Conservation (phyloP, 2,113 vertebrate genomes). For the Tinamus guttatus region DNA sequence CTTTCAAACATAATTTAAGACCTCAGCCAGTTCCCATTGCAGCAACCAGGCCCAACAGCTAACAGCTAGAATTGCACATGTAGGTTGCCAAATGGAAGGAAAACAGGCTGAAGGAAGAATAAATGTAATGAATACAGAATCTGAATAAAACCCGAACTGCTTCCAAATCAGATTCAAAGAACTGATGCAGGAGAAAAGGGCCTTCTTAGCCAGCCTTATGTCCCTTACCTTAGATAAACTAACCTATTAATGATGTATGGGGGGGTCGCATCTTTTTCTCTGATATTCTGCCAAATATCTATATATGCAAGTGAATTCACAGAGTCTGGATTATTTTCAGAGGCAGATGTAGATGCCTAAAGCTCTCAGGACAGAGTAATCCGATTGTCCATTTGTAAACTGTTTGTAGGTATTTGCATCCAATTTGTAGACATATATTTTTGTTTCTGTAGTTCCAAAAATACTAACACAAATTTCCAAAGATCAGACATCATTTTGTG, state of each 20-base stretch:
- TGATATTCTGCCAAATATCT: conserved; percentile 26
- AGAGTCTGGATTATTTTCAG: conserved; percentile 23
- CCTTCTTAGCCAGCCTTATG: not conserved
- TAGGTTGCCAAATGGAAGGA: conserved; percentile 48
- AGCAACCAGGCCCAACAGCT: conserved; percentile 20
- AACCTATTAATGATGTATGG: not conserved
- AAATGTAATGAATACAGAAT: not conserved
- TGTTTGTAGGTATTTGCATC: not conserved
- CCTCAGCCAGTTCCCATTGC: conserved; percentile 11
- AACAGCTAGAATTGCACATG: conserved; percentile 18
- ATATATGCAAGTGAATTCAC: not conserved
- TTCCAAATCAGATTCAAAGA: conserved; percentile 50
- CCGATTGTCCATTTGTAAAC: not conserved
- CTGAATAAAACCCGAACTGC: not conserved
- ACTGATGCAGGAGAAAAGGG: not conserved
- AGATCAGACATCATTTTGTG: not conserved
- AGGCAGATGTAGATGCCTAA: not conserved
- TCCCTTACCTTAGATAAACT: conserved; percentile 44
- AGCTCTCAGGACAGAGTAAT: conserved; percentile 1
- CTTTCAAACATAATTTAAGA: conserved; percentile 60
- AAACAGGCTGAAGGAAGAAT: conserved; percentile 25
- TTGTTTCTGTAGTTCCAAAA: not conserved
- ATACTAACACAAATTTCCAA: not conserved
- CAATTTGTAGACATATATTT: not conserved
- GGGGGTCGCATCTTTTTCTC: not conserved